Evolutionary conservation across 2,888 invertebrate genomes (phyloP).

Genomic region (Crematogaster levior): DNA sequence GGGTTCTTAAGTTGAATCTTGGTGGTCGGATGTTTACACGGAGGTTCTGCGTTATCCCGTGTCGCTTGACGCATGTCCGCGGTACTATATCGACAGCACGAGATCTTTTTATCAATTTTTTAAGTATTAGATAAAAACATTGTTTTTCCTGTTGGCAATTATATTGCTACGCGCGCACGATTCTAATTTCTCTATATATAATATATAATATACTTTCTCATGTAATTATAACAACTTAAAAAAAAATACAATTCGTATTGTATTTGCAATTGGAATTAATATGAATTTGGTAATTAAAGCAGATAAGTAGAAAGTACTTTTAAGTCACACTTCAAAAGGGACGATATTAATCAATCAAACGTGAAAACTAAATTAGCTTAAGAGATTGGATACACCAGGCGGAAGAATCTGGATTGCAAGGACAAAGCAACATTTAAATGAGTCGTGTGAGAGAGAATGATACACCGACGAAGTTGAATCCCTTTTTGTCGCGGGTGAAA

Average conservation of each 20-base stretch:
- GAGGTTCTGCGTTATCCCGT: conserved; percentile 59
- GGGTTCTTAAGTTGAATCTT: conserved; percentile 51
- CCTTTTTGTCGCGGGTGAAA: conserved; percentile 71
- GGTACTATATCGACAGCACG: background rate
- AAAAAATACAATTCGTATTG: background rate
- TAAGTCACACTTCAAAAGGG: background rate
- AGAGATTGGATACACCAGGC: background rate
- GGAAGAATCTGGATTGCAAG: conserved; percentile 41
- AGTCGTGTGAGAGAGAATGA: conserved; percentile 57
- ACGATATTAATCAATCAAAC: background rate
- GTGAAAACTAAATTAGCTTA: conserved; percentile 25
- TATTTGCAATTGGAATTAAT: background rate
- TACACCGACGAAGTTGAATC: conserved; percentile 59
- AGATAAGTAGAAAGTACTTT: background rate
- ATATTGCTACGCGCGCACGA: background rate
- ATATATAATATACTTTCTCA: background rate
- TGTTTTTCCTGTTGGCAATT: background rate
- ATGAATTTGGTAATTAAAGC: background rate
- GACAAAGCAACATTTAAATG: conserved; percentile 72
- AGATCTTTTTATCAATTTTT: background rate
- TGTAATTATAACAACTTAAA: background rate
- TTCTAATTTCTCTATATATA: background rate
- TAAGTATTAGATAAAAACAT: background rate
- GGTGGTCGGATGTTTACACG: conserved; percentile 62
- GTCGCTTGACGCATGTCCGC: conserved; percentile 57